Percentiles rank a stretch among this genome's conserved stretches.
Conservation (phyloP, 2,113 vertebrate genomes). For the Loxodonta africana region DNA sequence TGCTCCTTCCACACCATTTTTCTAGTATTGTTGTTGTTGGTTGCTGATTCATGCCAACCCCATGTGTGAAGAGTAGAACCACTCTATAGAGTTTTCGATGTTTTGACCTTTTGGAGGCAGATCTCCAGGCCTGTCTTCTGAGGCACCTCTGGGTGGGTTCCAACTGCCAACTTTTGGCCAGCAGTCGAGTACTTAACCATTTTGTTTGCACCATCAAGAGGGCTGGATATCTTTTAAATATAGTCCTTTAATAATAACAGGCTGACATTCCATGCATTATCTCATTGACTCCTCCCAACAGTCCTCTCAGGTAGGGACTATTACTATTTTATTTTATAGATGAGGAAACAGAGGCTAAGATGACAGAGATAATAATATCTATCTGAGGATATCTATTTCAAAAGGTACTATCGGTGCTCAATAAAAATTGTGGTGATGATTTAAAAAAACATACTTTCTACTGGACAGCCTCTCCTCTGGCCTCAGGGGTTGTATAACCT, state of each 20-base stretch:
- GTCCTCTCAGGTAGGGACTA: not conserved
- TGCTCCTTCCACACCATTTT: not conserved
- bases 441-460: not conserved
- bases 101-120: not conserved
- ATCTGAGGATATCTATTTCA: not conserved
- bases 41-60: not conserved
- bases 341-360: not conserved
- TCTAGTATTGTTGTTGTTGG: not conserved
- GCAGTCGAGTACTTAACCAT: not conserved
- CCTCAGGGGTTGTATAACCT: not conserved
- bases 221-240: not conserved
- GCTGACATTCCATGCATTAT: not conserved
- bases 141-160: not conserved
- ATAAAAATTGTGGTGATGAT: not conserved
- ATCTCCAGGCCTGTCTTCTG: not conserved
- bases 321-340: not conserved
- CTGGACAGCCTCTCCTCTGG: not conserved
- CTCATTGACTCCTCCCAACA: not conserved
- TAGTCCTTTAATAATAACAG: not conserved
- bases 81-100: not conserved
- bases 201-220: not conserved
- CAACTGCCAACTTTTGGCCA: not conserved
- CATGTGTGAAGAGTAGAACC: not conserved
- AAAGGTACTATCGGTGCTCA: not conserved
- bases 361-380: not conserved